These are phyloP conservation scores for Corbicula japonica DNA, from an alignment of 2,888 invertebrate genomes.

Conservation along the genomic window DNA sequence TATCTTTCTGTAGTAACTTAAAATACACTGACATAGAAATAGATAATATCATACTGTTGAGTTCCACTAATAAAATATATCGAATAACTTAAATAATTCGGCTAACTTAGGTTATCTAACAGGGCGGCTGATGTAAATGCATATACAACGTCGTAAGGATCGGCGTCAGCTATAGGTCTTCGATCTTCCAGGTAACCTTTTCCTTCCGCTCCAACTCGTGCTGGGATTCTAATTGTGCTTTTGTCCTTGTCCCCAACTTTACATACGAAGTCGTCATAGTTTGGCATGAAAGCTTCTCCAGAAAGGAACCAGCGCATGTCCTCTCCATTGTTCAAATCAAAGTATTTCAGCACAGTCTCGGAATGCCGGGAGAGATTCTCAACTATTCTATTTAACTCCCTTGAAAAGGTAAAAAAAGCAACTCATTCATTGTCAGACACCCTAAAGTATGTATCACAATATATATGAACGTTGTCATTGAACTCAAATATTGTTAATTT, in stretches of 20 bases:
- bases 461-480: too few relatives aligned
- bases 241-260: slow-evolving; percentile 29
- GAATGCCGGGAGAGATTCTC: slow-evolving; percentile 33
- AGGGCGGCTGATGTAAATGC: slow-evolving; percentile 34
- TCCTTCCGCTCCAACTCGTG: slow-evolving; percentile 12
- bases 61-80: too few relatives aligned
- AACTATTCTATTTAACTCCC: slow-evolving; percentile 24
- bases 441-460: too few relatives aligned
- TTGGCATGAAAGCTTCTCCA: slow-evolving; percentile 33
- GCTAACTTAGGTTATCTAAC: too few relatives aligned
- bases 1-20: too few relatives aligned
- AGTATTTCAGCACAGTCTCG: slow-evolving; percentile 31
- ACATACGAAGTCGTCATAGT: slow-evolving; percentile 24
- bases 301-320: slow-evolving; percentile 45
- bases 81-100: too few relatives aligned
- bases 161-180: slow-evolving; percentile 38
- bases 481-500: too few relatives aligned
- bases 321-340: slow-evolving; percentile 26
- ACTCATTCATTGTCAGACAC: too few relatives aligned
- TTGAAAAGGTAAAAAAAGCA: neutral
- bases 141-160: slow-evolving; percentile 42
- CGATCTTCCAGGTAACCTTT: slow-evolving; percentile 51
- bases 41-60: too few relatives aligned
- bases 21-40: too few relatives aligned
- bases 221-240: slow-evolving; percentile 42